Conservation (phyloP, 2,888 invertebrate genomes). For the Machimus atricapillus region DNA sequence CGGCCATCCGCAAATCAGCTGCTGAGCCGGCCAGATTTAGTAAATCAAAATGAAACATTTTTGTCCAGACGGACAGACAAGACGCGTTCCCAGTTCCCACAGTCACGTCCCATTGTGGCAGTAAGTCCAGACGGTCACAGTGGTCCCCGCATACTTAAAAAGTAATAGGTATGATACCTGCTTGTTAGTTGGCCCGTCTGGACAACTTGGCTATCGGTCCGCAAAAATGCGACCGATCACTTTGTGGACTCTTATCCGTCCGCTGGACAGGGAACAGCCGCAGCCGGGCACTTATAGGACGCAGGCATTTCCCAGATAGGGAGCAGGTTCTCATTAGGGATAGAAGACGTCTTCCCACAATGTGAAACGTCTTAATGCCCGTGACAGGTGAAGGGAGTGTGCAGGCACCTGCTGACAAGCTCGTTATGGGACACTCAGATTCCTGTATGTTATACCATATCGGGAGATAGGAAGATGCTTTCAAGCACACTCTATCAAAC, state of each 20-base stretch:
- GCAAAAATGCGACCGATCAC: slow-evolving; percentile 4
- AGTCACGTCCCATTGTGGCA: not conserved
- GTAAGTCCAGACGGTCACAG: not conserved
- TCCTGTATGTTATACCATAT: not conserved
- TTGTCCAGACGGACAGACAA: not conserved
- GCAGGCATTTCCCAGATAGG: not conserved
- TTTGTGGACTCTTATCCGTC: not conserved
- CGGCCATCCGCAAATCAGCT: not conserved
- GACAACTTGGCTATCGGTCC: not conserved
- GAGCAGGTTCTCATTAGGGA: not conserved
- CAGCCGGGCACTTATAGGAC: not conserved
- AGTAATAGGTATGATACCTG: not conserved
- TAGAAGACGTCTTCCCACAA: slow-evolving; percentile 7
- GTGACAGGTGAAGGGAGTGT: not conserved
- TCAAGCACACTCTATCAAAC: not conserved
- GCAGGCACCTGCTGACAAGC: not conserved
- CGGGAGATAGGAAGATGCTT: not conserved
- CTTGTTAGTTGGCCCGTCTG: not conserved
- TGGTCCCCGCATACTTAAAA: not conserved
- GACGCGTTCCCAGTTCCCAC: not conserved
- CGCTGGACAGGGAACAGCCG: not conserved
- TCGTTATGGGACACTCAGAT: not conserved
- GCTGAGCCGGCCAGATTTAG: not conserved
- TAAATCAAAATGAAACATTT: not conserved
- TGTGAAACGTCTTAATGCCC: slow-evolving; percentile 8